Conservation (phyloP, 1,140 invertebrate species). For the Mesaphorura yosii region DNA sequence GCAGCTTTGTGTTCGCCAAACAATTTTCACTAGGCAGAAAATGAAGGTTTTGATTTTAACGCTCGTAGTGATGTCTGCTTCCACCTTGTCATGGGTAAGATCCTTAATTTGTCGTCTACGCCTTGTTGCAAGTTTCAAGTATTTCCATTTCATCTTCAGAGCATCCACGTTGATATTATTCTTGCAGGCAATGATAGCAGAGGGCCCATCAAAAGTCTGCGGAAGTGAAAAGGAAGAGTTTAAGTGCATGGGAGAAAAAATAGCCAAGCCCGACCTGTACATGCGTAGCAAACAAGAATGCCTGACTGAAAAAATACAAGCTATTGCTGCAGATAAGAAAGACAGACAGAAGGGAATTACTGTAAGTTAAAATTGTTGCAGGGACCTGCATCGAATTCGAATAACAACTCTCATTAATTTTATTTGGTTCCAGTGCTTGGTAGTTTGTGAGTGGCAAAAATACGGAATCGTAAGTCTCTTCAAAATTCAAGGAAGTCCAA, state of each 20-base stretch:
- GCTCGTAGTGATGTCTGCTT: too few relatives aligned
- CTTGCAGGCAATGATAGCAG: too few relatives aligned
- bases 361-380: neutral
- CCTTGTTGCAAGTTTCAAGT: too few relatives aligned
- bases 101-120: too few relatives aligned
- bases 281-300: neutral
- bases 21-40: too few relatives aligned
- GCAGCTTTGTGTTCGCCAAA: too few relatives aligned
- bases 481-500: neutral
- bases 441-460: neutral
- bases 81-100: too few relatives aligned
- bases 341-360: neutral
- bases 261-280: neutral
- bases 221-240: neutral
- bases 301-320: neutral
- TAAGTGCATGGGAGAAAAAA: neutral
- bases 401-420: neutral
- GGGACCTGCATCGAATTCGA: neutral
- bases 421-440: neutral
- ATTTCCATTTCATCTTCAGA: too few relatives aligned
- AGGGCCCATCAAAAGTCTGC: too few relatives aligned
- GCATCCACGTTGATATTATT: too few relatives aligned
- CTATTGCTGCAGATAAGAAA: neutral
- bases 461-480: too few relatives aligned
- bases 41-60: too few relatives aligned